Evolutionary conservation across 2,888 invertebrate species (phyloP), one percentile per base, ranked within the genome.

Genomic region (Drosophila suboccidentalis): DNA sequence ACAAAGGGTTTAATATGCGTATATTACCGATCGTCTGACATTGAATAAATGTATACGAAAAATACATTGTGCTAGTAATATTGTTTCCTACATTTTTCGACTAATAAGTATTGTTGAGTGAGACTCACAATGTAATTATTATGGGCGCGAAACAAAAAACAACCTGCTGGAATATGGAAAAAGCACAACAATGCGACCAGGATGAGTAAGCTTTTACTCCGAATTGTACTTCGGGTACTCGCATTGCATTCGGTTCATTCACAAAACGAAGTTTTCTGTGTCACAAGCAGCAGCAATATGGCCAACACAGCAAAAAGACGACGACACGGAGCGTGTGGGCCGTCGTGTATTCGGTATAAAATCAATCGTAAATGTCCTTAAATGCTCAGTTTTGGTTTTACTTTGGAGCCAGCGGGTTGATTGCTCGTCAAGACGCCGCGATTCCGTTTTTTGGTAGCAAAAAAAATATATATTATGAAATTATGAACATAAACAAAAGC

Each of bases 351-450:
- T 85, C 82, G 85, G 87, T 89, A 90, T 89, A 90, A 90, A 90
- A 90, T 90, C 90, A 90, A 90, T 90, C 85, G 85, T 76, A 79
- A 86, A 80, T 79, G 88, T 87, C 85, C 90, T 90, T 87, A 80
- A 78, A 78, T 82, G 88, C 85, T 90, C 83, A 90, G 90, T 90
- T 88, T 85, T 84, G 84, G 80, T 87, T 87, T 78, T 66, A 73
- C 89, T 80, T 80, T 70, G 78, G 69, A 76, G 70, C 81, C 71
- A 63, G 76, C 74, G 78, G 84, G 78, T 82, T 55, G 61, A 39
- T 55, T 76, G 74, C 41, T 70, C 26, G 44, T 63, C 58, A 68
- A 50, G 38, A 54, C 60, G 57, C 44, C 69, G 82, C 67, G 70
- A 64, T 38, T 82, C 38, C 75, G 62, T 75, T 61, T 66, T 63